Base-by-base conservation (phyloP, 2,888 invertebrate genomes). In the Volucella inflata region DNA sequence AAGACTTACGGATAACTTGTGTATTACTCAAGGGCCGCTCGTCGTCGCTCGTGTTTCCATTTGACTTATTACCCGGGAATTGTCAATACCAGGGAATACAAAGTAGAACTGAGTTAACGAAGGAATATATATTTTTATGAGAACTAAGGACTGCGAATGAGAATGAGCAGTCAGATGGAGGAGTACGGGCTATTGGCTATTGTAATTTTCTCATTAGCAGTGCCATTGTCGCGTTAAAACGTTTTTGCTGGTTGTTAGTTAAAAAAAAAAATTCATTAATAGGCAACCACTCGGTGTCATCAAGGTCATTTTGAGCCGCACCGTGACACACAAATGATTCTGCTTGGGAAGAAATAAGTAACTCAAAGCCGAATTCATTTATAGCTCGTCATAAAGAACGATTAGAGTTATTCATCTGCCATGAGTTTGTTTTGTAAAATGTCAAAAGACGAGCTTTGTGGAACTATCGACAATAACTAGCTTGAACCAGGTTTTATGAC, bases 251-350 rank as follows among this genome's bases (percentile, higher is more conserved):
- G 16, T 10, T 42, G 36, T 14, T 44, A 55, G n/a, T 64, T 75
- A 75, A 51, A 81, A 70, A 46, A 75, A 48, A 81, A 70, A 46
- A 75, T 42, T 53, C 46, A 76, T 81, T 71, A 64, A 57, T 60
- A 60, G 42, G 30, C 55, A 70, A 64, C 30, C 10, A 2, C 36
- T 62, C 11, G 10, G 14, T 48, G 48, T 14, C 30, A 50, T 59
- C 67, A 67, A 75, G 65, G 64, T 65, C 57, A 17, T 4, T 14
- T 16, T 30, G 30, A 30, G n/a, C n/a, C n/a, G n/a, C n/a, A n/a
- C n/a, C n/a, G n/a, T n/a, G n/a, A n/a, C n/a, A n/a, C n/a, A n/a
- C n/a, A n/a, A n/a, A n/a, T n/a, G n/a, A n/a, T n/a, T n/a, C n/a
- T n/a, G n/a, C n/a, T n/a, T n/a, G n/a, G n/a, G n/a, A n/a, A n/a